Evolutionary conservation across 2,797 vertebrate species (phyloP).

Genomic region (Lacerta bilineata): DNA sequence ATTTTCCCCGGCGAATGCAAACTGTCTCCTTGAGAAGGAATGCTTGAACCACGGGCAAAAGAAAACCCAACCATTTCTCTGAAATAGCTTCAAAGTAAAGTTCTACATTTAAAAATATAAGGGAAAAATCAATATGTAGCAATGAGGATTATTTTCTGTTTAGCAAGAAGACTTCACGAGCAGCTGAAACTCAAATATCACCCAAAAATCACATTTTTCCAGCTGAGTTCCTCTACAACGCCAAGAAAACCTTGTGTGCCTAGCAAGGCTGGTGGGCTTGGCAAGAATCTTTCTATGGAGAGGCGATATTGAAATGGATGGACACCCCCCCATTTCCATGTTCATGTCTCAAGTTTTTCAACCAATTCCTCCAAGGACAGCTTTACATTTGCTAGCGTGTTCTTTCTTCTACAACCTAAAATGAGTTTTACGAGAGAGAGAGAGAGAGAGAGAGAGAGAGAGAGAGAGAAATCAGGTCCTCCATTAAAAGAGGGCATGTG

Average conservation of each 20-base stretch:
- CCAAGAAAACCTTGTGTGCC: slow-evolving; percentile 28
- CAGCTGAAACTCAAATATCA: slow-evolving; percentile 5
- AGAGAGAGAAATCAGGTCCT: too few species aligned
- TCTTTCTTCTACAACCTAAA: background rate
- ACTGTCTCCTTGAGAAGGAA: slow-evolving; percentile 58
- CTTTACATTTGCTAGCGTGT: background rate
- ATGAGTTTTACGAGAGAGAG: too few species aligned
- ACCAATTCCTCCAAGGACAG: background rate
- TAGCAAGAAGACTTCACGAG: slow-evolving; percentile 56
- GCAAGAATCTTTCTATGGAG: slow-evolving; percentile 43
- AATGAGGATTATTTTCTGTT: slow-evolving; percentile 51
- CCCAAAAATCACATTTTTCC: slow-evolving; percentile 14
- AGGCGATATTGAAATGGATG: slow-evolving; percentile 43
- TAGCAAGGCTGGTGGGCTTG: slow-evolving; percentile 53
- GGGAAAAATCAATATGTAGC: slow-evolving; percentile 39
- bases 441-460: too few species aligned
- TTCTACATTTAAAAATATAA: slow-evolving; percentile 37
- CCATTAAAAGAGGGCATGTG: too few species aligned
- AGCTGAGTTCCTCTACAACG: slow-evolving; percentile 1
- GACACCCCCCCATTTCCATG: slow-evolving; percentile 46
- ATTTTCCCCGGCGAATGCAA: slow-evolving; percentile 63
- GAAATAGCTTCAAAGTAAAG: slow-evolving; percentile 56
- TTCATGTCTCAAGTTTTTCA: slow-evolving; percentile 50
- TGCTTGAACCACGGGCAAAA: slow-evolving; percentile 66
- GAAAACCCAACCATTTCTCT: slow-evolving; percentile 59